Conservation (phyloP, 2,113 vertebrate genomes). For the Lynx canadensis region DNA sequence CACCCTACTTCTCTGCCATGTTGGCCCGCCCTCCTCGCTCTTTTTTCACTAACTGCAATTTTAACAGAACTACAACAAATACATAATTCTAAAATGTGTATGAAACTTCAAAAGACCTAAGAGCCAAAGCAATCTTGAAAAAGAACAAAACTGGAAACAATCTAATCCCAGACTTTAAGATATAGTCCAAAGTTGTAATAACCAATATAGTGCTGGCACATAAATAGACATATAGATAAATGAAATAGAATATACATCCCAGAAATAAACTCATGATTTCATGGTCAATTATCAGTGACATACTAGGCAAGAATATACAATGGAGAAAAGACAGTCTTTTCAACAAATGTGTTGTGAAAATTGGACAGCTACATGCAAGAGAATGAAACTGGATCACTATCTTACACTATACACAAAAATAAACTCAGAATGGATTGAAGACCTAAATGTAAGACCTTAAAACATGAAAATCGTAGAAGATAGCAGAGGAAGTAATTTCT, state of each 20-base stretch:
- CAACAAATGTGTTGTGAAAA: neutral
- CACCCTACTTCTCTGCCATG: too few relatives aligned
- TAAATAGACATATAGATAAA: neutral
- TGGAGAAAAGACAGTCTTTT: neutral
- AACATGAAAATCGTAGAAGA: too few relatives aligned
- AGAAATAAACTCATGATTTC: neutral
- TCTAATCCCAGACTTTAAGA: neutral
- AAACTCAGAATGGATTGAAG: too few relatives aligned
- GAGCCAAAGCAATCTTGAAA: neutral
- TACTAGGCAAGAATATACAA: neutral
- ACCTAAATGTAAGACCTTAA: too few relatives aligned
- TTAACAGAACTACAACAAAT: neutral
- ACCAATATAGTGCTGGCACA: neutral
- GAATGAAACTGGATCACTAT: neutral
- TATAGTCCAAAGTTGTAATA: neutral
- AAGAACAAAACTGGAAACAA: neutral
- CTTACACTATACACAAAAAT: neutral
- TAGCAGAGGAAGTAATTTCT: too few relatives aligned
- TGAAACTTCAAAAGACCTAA: neutral
- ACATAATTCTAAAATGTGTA: neutral
- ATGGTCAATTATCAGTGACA: neutral
- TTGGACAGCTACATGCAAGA: neutral
- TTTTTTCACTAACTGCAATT: neutral
- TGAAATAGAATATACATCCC: neutral
- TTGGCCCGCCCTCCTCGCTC: too few relatives aligned